Evolutionary conservation across 2,797 vertebrate species (phyloP), one percentile per base, ranked within the genome.

Genomic region (Rhodeus uyekii): DNA sequence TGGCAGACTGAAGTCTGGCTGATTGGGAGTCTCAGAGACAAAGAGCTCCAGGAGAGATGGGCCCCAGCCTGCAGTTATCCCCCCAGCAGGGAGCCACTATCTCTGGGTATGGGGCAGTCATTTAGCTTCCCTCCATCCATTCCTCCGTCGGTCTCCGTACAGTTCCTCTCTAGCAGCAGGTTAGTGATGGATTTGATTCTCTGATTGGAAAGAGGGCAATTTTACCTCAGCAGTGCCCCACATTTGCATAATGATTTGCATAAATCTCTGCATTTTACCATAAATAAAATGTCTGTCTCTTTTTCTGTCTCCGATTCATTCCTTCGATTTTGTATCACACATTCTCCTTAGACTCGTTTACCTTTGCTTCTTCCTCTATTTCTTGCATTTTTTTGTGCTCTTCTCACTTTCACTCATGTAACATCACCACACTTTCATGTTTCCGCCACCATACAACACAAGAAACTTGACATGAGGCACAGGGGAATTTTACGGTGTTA

Each of bases 191-290:
- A 86, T 88, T 87, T 87, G 86, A 88, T 88, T 88, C 87, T 77
- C 82, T 88, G 86, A 88, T 86, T 88, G 83, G 84, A 83, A 80
- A 87, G 78, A 86, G 87, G 85, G 86, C 86, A 88, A 83, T 83
- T 86, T 88, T 88, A 84, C 86, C 84, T 84, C 86, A 64, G 39
- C 76, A 60, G 84, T 81, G 77, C 82, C 72, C 63, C 71, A 67
- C 74, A 88, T 88, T 87, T 88, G 84, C 87, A 88, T 88, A 46
- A 81, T 88, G 78, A 87, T 88, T 88, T 88, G 69, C 86, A 88
- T 88, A 85, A 88, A 80, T 76, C 76, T 78, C 69, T 80, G 81
- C 69, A 69, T 87, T 85, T 85, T 83, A 76, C 50, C 44, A n/a
- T n/a, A n/a, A n/a, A n/a, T n/a, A n/a, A n/a, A n/a, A n/a, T 8